Percentiles rank a stretch among this genome's conserved stretches.
phyloP scores from a whole-genome alignment of 2,113 vertebrate species.

The Alethe diademata region DNA sequence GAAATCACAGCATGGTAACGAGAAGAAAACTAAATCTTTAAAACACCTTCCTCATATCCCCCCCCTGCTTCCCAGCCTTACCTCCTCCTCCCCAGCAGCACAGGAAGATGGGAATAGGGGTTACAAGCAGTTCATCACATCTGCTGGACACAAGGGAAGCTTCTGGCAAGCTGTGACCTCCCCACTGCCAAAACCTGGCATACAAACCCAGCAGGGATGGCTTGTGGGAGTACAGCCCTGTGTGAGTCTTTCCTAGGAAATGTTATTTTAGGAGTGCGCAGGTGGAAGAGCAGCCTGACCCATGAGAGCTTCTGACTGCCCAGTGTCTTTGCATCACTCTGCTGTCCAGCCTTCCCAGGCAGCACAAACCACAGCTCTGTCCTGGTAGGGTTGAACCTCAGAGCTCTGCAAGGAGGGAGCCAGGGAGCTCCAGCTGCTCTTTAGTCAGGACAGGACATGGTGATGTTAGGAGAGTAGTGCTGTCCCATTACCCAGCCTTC shows the following conservation, averaged over 20 bases:
- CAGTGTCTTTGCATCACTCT: neutral
- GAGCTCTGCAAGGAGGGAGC: neutral
- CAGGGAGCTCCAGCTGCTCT: neutral
- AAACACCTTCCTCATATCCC: neutral
- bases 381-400: neutral
- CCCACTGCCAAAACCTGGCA: neutral
- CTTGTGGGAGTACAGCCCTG: neutral
- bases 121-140: neutral
- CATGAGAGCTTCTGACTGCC: neutral
- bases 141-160: neutral
- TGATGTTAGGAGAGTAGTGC: neutral
- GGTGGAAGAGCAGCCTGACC: neutral
- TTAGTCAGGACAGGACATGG: neutral
- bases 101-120: neutral
- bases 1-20: neutral
- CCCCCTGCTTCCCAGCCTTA: neutral
- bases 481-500: neutral
- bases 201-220: neutral
- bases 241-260: neutral
- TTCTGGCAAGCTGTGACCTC: neutral
- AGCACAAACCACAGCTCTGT: rapidly evolving
- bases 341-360: neutral
- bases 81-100: neutral
- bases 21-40: neutral
- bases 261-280: neutral